Percentiles rank a stretch among this genome's conserved stretches.
Evolutionary conservation across 2,797 vertebrate genomes (phyloP).

Genomic region (Gobionotothen gibberifrons): DNA sequence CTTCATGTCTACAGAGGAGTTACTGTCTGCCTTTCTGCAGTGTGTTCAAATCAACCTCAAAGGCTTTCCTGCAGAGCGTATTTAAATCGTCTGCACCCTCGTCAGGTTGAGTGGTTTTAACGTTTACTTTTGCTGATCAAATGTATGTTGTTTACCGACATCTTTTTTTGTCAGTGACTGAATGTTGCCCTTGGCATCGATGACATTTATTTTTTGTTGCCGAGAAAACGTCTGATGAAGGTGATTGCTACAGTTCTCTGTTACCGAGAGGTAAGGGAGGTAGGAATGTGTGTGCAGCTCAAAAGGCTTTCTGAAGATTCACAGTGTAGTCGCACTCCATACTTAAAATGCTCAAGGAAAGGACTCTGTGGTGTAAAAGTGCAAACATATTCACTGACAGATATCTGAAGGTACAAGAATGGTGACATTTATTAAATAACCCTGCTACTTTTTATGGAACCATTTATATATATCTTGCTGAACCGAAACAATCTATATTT

Average conservation of each 20-base stretch:
- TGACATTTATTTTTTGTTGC: not conserved
- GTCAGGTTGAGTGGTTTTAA: not conserved
- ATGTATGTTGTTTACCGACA: slow-evolving; percentile 10
- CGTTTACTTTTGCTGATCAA: not conserved
- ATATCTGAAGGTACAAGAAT: not conserved
- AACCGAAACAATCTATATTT: slow-evolving; percentile 16
- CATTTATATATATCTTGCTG: slow-evolving; percentile 20
- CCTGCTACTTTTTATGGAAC: slow-evolving; percentile 11
- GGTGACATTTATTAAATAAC: slow-evolving; percentile 11
- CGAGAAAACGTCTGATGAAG: not conserved
- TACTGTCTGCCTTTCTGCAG: slow-evolving; percentile 38
- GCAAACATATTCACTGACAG: slow-evolving; percentile 17
- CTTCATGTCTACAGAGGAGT: slow-evolving; percentile 27
- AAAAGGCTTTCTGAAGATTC: not conserved
- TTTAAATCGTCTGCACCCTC: slow-evolving; percentile 20
- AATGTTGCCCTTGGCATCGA: slow-evolving; percentile 14
- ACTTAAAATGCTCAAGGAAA: not conserved
- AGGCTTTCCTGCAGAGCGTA: slow-evolving; percentile 14
- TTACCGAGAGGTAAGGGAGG: no score
- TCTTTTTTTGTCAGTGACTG: slow-evolving; percentile 29
- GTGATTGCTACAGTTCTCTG: not conserved
- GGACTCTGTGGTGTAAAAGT: not conserved
- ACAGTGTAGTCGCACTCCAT: not conserved
- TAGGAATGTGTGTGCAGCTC: slow-evolving; percentile 4
- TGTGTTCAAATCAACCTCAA: slow-evolving; percentile 26